Evolutionary conservation across 2,113 vertebrate genomes (phyloP), one percentile per base, ranked within the genome.

Genomic region (Lichenostomus cassidix): DNA sequence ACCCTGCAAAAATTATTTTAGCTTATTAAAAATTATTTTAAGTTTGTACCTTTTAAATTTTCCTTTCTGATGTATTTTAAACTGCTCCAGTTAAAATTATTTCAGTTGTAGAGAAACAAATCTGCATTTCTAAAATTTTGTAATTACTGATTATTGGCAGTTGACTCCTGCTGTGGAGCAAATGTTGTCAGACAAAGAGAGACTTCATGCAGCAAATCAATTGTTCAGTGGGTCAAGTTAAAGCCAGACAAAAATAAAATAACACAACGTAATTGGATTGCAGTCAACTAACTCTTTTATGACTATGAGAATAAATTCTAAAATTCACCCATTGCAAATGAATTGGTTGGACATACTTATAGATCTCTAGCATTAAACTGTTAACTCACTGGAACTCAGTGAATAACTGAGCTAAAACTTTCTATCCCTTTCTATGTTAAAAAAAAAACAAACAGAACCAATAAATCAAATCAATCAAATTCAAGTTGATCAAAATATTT

Each of bases 401-500:
- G 16, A 94, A 44, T 25, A 63, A 67, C 31, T 44, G 21, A 79
- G 53, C 16, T 44, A 12, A 62, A 96, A 31, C 47, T 63, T 63
- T 35, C 50, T 59, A 16, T n/a, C 27, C 41, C 8, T 65, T 74
- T 37, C 44, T 37, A 39, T 12, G 7, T 25, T 1, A 11, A 68
- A 81, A 76, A 50, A 50, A 7, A 13, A 2, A 0, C 13, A 39
- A 39, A 39, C 16, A 55, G 63, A 89, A 50, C 2, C 14, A 58
- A 79, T 70, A 82, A 63, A 76, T 28, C 65, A 74, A 81, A 65
- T 75, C 67, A 37, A 75, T 83, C 81, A 93, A 53, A 81, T 41
- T 24, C 15, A 15, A 83, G 29, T 24, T 50, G 41, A 78, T 84
- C 76, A 86, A 83, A 91, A 91, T 37, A 83, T 91, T 95, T 86